phyloP scores from a whole-genome alignment of 1,140 invertebrate species.

The Pseudomyrmex cubaensis region DNA sequence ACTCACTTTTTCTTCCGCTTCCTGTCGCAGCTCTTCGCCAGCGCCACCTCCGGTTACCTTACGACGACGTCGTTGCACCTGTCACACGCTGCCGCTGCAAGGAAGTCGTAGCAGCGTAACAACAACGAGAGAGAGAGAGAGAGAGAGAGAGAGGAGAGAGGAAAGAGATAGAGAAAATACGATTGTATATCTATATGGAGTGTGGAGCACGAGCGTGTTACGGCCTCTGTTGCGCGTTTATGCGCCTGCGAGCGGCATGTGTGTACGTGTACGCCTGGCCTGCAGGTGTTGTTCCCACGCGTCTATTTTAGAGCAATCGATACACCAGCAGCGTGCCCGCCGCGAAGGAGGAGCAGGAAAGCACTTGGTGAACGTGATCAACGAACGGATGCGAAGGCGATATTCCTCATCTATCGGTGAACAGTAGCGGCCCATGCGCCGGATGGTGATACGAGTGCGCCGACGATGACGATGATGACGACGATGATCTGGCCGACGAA shows the following conservation, averaged over 20 bases:
- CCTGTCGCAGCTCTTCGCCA: constrained; percentile 64
- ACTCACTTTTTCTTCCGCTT: constrained; percentile 72
- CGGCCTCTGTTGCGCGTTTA: constrained; percentile 54
- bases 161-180: constrained; percentile 37
- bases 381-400: constrained; percentile 37
- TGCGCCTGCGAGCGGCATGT: constrained; percentile 62
- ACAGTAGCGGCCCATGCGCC: constrained; percentile 47
- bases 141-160: constrained; percentile 44
- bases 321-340: constrained; percentile 70
- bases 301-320: constrained; percentile 80
- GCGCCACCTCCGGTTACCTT: constrained; percentile 67
- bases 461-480: constrained; percentile 37
- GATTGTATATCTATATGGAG: constrained; percentile 18
- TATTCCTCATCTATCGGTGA: constrained; percentile 60
- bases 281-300: constrained; percentile 77
- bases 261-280: constrained; percentile 68
- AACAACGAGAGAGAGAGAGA: constrained; percentile 38
- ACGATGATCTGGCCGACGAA: constrained; percentile 21
- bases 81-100: constrained; percentile 69
- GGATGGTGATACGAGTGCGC: neutral
- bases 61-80: constrained; percentile 69
- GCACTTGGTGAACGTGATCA: constrained; percentile 65
- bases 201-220: constrained; percentile 41
- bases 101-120: constrained; percentile 57
- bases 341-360: constrained; percentile 67